Percentiles rank a stretch among this genome's conserved stretches.
Conservation (phyloP, 2,797 vertebrate species). For the Nothura maculosa region DNA sequence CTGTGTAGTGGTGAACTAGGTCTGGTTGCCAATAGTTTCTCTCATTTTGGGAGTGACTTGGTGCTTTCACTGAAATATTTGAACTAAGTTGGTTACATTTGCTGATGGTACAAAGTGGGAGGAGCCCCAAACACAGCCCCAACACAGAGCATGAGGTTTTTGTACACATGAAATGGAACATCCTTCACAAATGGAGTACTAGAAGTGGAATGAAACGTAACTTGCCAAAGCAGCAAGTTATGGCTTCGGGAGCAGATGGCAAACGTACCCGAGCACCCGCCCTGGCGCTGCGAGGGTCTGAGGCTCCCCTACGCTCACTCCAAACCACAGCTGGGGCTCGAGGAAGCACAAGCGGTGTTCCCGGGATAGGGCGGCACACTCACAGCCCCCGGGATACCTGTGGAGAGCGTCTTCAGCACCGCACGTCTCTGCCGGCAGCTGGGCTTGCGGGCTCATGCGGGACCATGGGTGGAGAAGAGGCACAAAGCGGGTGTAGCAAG, state of each 20-base stretch:
- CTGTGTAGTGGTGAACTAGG: not conserved
- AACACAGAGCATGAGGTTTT: not conserved
- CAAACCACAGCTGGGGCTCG: not conserved
- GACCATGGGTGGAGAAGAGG: not conserved
- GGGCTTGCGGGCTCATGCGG: not conserved
- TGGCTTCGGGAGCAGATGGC: conserved; percentile 31
- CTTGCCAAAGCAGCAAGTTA: not conserved
- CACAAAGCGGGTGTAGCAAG: not conserved
- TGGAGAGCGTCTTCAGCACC: not conserved
- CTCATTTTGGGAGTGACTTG: not conserved
- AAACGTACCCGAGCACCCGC: not conserved
- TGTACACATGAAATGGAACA: not conserved
- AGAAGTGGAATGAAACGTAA: not conserved
- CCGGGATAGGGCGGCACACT: not conserved
- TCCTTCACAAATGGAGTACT: not conserved
- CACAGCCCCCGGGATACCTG: not conserved
- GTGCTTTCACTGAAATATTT: not conserved
- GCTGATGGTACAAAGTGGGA: not conserved
- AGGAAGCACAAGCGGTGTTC: rapidly evolving
- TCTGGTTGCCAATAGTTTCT: not conserved
- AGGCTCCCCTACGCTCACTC: not conserved
- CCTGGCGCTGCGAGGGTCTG: not conserved
- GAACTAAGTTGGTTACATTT: not conserved
- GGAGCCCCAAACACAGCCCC: not conserved
- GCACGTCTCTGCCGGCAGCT: not conserved